phyloP scores from a whole-genome alignment of 1,140 invertebrate species.

The Asobara japonica region DNA sequence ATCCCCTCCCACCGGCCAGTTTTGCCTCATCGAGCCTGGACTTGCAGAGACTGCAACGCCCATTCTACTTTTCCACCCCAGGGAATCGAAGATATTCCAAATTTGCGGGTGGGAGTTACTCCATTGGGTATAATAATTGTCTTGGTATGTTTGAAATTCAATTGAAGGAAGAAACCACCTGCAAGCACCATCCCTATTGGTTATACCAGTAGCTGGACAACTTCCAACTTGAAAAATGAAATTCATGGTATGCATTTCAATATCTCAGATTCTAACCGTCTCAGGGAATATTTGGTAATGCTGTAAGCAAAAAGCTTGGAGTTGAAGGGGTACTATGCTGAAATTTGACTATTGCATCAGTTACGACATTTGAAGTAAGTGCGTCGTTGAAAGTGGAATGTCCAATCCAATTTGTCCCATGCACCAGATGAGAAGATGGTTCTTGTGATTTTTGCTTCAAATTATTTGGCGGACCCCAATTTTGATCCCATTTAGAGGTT shows the following conservation, averaged over 20 bases:
- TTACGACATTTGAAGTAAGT: no score
- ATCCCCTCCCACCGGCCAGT: no score
- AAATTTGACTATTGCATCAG: no score
- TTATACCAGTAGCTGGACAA: neutral
- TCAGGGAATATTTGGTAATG: no score
- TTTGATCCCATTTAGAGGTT: no score
- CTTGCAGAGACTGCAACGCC: neutral
- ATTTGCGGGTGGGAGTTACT: constrained; percentile 44
- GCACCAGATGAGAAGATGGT: no score
- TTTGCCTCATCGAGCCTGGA: constrained; percentile 8
- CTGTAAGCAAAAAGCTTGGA: no score
- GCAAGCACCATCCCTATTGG: neutral
- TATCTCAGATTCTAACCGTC: neutral
- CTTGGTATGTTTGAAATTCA: constrained; percentile 46
- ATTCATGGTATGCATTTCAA: neutral
- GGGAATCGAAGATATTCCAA: constrained; percentile 52
- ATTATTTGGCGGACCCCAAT: no score
- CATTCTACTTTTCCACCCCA: constrained; percentile 12
- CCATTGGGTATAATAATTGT: constrained; percentile 53
- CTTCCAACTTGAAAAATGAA: neutral
- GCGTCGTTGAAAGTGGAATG: no score
- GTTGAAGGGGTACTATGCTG: no score
- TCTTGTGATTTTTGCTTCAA: no score
- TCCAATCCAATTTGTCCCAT: no score
- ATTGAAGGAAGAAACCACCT: neutral